Base-by-base conservation (phyloP, 2,797 vertebrate species). In the Podargus strigoides region DNA sequence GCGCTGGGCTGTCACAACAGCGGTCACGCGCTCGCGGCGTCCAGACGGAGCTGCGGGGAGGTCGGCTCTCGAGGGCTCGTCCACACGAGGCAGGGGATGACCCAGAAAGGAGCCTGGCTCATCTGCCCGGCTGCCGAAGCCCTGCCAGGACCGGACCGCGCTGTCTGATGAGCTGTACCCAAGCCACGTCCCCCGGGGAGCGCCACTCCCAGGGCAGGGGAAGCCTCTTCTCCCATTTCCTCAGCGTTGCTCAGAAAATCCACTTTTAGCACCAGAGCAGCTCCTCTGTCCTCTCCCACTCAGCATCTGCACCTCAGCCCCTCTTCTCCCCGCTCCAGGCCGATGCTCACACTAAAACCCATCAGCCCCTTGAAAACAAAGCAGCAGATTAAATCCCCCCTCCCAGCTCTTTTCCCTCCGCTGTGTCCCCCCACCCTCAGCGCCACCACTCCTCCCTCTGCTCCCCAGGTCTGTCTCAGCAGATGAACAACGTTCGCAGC, bases 101-200 rank as follows among this genome's bases (percentile, higher is more conserved):
- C 21, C 59, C 41, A 30, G 59, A 15, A 44, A 52, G 34, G 67
- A 39, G 24, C 1, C 20, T 2, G 9, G n/a, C 50, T 10, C 59
- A 23, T 37, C 55, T 3, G 10, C n/a, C 21, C 2, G 7, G 86
- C 70, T 32, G 21, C 39, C 7, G 3, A 30, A 60, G 42, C 11
- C 46, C 28, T 6, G 1, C 41, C 0, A 13, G 78, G 70, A 28
- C 30, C 8, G 0, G 37, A 20, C n/a, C n/a, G n/a, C n/a, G n/a
- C n/a, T n/a, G n/a, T n/a, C n/a, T n/a, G n/a, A n/a, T n/a, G n/a
- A n/a, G n/a, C n/a, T n/a, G n/a, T n/a, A n/a, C n/a, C n/a, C n/a
- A n/a, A n/a, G n/a, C n/a, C n/a, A n/a, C n/a, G n/a, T n/a, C n/a
- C n/a, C n/a, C n/a, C n/a, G n/a, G n/a, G n/a, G n/a, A n/a, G n/a